Evolutionary conservation across 2,113 vertebrate species (phyloP), one percentile per base, ranked within the genome.

Genomic region (Sorex araneus): DNA sequence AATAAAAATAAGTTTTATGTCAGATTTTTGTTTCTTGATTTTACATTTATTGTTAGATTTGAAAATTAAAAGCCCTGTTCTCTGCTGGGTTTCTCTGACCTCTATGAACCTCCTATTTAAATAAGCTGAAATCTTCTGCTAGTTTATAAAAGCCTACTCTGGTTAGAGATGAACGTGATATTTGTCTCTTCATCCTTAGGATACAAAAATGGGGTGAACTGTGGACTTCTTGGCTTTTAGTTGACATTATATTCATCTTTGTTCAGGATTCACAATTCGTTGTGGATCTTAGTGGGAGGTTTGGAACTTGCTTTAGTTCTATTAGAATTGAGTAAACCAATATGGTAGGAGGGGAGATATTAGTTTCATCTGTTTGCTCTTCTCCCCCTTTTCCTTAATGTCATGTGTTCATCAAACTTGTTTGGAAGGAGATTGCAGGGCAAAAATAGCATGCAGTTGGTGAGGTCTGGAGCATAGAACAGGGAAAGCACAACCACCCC

Each of bases 391-490:
- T 91, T 89, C 93, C 78, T 93, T 93, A 84, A 82, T 66, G 69
- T 74, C 34, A 79, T 93, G 92, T 27, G 21, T 23, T 84, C 32
- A 66, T 90, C 93, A 90, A 47, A 28, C 57, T 89, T 9, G 4
- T 50, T 47, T 43, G 71, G 87, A 93, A 92, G 84, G 94, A 96
- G 94, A 34, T 27, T 93, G 64, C 9, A 85, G 76, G 74, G 66
- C 75, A 87, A 70, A 57, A 94, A 1, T 66, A 87, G 50, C 54
- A 36, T 11, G 16, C 18, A 25, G 47, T 85, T 84, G 77, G 77
- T 88, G 90, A 93, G 81, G 81, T 74, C 28, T 76, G 78, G 36
- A 93, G 95, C 92, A 91, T 78, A 95, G 94, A 91, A 30, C 54
- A 91, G 81, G 81, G 69, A 90, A 94, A 92, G 70, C n/a, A 28